Conservation (phyloP, 2,888 invertebrate species). For the Macrosoma leucophasiata region DNA sequence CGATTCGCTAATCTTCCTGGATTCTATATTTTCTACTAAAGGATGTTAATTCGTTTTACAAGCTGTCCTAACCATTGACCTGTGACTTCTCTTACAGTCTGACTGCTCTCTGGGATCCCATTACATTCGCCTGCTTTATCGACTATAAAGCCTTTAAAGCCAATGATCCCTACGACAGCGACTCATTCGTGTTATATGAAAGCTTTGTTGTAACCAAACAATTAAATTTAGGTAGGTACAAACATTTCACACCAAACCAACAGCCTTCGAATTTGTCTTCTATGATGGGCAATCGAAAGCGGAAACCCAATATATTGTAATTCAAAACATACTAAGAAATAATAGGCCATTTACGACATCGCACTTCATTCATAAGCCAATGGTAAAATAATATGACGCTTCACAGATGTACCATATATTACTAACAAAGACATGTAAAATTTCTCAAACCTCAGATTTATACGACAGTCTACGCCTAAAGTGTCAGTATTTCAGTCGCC, state of each 20-base stretch:
- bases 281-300: slow-evolving; percentile 28
- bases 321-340: slow-evolving; percentile 42
- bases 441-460: slow-evolving; percentile 67
- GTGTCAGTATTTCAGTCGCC: slow-evolving; percentile 50
- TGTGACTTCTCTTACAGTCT: slow-evolving; percentile 44
- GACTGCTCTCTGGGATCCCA: slow-evolving; percentile 48
- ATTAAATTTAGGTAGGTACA: slow-evolving; percentile 29
- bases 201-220: slow-evolving; percentile 20
- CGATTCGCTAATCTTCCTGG: no score
- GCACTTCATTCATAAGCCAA: slow-evolving; percentile 49
- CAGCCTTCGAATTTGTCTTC: slow-evolving; percentile 26
- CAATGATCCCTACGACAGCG: slow-evolving; percentile 37
- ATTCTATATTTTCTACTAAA: background rate
- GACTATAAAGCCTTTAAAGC: slow-evolving; percentile 62
- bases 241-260: no score
- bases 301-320: slow-evolving; percentile 47
- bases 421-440: slow-evolving; percentile 67
- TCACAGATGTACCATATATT: slow-evolving; percentile 49
- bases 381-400: slow-evolving; percentile 57
- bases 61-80: slow-evolving; percentile 32
- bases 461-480: slow-evolving; percentile 45
- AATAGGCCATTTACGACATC: slow-evolving; percentile 57
- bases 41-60: background rate
- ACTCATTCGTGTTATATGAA: slow-evolving; percentile 22
- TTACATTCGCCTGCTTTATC: slow-evolving; percentile 60